Base-by-base conservation (phyloP, 2,113 vertebrate species). In the Oreochromis spilurus region DNA sequence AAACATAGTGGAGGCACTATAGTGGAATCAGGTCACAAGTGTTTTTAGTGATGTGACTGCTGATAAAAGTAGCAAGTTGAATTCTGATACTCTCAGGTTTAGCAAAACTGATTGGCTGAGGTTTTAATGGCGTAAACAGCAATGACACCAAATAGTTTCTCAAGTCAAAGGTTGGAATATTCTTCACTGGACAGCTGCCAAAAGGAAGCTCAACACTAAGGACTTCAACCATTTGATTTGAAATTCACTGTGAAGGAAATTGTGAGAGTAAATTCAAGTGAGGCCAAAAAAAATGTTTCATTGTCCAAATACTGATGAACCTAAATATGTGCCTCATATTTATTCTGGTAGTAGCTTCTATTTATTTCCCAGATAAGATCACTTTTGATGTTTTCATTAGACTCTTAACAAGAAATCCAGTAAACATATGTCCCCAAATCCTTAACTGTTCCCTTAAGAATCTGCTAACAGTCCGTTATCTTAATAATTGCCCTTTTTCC, bases 401-500 rank as follows among this genome's bases (percentile, higher is more conserved):
- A 54, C 9, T 54, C 38, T 50, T 29, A 29, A 24, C 24, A 52
- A 48, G 65, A 43, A 67, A 72, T 17, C 10, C 6, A 58, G 53
- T 43, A 50, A 83, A 10, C n/a, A 12, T 43, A 36, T 77, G 24
- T 26, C 48, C 21, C 31, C 36, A 78, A 84, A 31, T 87, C 34
- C 53, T 6, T 6, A 54, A 50, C 26, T 48, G 17, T 75, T 89
- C 34, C 62, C 82, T 78, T 36, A 86, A 57, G 19, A 45, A 29
- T 31, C 72, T 79, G 55, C 72, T 55, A 36, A 83, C 57, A 65
- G 53, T 81, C 34, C 78, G 10, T 70, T 65, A 38, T 92, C 84
- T 60, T 81, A 87, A 85, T 88, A 87, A 81, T 84, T 89, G 62
- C 72, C 78, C 16, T 7, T 24, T 75, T 80, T 50, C 79, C 43